Evolutionary conservation across 1,140 invertebrate genomes (phyloP).

Genomic region (Oryzaephilus surinamensis): DNA sequence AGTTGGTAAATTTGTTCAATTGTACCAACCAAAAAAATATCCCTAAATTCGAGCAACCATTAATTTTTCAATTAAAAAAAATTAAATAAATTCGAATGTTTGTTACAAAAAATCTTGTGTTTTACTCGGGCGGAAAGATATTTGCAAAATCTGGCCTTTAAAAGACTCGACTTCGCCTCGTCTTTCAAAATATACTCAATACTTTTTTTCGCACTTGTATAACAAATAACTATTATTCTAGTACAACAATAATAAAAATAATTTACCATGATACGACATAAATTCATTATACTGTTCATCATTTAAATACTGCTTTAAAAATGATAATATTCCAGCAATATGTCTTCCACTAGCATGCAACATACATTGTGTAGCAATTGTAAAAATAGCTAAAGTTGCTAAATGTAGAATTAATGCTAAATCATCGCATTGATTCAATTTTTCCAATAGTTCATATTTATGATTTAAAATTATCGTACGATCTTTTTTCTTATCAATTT

Average conservation of each 20-base stretch:
- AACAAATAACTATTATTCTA: no score
- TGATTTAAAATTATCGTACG: slow-evolving; percentile 62
- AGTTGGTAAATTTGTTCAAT: no score
- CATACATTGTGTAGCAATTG: slow-evolving; percentile 65
- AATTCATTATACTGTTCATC: slow-evolving; percentile 51
- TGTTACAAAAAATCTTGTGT: no score
- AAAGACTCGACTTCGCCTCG: no score
- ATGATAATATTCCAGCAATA: slow-evolving; percentile 67
- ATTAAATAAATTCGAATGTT: no score
- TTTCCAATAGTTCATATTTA: slow-evolving; percentile 67
- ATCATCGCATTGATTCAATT: slow-evolving; percentile 62
- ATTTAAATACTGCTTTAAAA: slow-evolving; percentile 58
- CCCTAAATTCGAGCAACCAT: no score
- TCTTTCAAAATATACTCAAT: no score
- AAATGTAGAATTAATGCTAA: slow-evolving; percentile 78
- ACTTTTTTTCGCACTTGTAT: no score
- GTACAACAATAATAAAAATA: not conserved
- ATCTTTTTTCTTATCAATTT: slow-evolving; percentile 82
- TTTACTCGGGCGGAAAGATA: no score
- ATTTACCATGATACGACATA: slow-evolving; percentile 64
- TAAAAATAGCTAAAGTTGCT: slow-evolving; percentile 69
- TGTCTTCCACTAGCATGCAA: slow-evolving; percentile 86
- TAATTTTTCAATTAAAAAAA: no score
- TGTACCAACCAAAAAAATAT: no score
- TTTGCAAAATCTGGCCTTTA: no score